Base-by-base conservation (phyloP, 2,113 vertebrate species). In the Paralichthys olivaceus region DNA sequence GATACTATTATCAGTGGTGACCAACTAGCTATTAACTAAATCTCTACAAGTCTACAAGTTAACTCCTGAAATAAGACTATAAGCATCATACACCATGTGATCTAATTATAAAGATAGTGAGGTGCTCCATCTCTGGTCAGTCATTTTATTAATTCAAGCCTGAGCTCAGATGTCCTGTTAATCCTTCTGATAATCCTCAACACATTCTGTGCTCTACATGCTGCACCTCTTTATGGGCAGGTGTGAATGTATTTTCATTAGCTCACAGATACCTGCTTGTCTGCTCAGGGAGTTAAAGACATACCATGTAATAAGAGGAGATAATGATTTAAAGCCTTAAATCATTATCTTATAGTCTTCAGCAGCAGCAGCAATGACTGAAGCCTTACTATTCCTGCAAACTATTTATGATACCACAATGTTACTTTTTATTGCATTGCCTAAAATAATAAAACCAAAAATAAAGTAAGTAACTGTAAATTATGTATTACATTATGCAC, bases 281-380 rank as follows among this genome's bases (percentile, higher is more conserved):
- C 62, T 6, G 13, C 12, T 72, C 9, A 43, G 72, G 53, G 15
- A 73, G 69, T 81, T 58, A 34, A 58, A 28, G 58, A 61, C 59
- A 11, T 80, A 67, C 63, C 71, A 43, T 84, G 86, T 90, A 88
- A 89, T 75, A 69, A 89, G 81, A 92, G 87, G 70, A 72, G 64
- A 69, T n/a, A n/a, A n/a, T n/a, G n/a, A n/a, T n/a, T 28, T 47
- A 47, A 47, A 25, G 13, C 29, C 29, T 55, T 20, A 53, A 66
- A 69, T 77, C 55, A 81, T 81, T 72, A 49, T 65, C 54, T 12
- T 53, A 9, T 47, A 1, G 43, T 8, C 13, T 12, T 5, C 14
- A 69, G 60, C 43, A 54, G 45, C 51, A 81, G 57, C n/a, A 69
- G 29, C 58, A 73, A 13, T 15, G n/a, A 51, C 49, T 23, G 14